phyloP scores from a whole-genome alignment of 1,140 invertebrate species.

The Aphidius gifuensis region DNA sequence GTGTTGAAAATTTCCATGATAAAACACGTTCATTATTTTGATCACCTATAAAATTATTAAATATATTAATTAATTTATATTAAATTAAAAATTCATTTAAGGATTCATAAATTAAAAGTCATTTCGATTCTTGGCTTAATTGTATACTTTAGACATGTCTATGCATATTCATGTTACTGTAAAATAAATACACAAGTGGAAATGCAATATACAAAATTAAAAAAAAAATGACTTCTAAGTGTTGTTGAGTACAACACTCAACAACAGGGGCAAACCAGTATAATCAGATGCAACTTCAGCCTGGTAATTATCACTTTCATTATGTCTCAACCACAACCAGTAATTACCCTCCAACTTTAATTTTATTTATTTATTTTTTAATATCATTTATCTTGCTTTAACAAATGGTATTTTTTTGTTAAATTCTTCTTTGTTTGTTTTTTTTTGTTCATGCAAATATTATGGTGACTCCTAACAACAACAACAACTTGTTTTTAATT shows the following conservation, averaged over 20 bases:
- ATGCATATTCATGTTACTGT: background rate
- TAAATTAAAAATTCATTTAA: constrained; percentile 7
- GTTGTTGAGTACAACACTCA: constrained; percentile 5
- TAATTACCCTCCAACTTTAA: constrained; percentile 22
- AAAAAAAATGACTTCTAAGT: constrained; percentile 10
- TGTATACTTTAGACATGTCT: constrained; percentile 13
- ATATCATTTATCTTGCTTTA: background rate
- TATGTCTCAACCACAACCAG: constrained; percentile 24
- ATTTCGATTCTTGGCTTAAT: background rate
- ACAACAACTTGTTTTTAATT: background rate
- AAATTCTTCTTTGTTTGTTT: background rate
- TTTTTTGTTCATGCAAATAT: too few species aligned
- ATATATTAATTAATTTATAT: constrained; percentile 6
- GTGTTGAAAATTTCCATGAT: constrained; percentile 82
- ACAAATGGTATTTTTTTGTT: constrained; percentile 1
- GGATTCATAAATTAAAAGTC: background rate
- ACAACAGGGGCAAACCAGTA: constrained; percentile 13
- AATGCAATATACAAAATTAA: constrained; percentile 8
- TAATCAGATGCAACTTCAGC: constrained; percentile 25
- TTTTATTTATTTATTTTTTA: constrained; percentile 14
- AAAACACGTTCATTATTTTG: constrained; percentile 59
- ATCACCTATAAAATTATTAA: constrained; percentile 36
- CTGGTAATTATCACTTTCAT: constrained; percentile 31
- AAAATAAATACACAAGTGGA: constrained; percentile 8
- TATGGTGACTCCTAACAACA: too few species aligned